Percentiles rank a stretch among this genome's conserved stretches.
Evolutionary conservation across 53 echinoderm and acorn worm species (phyloP).

Genomic region (Paelopatides confundens): DNA sequence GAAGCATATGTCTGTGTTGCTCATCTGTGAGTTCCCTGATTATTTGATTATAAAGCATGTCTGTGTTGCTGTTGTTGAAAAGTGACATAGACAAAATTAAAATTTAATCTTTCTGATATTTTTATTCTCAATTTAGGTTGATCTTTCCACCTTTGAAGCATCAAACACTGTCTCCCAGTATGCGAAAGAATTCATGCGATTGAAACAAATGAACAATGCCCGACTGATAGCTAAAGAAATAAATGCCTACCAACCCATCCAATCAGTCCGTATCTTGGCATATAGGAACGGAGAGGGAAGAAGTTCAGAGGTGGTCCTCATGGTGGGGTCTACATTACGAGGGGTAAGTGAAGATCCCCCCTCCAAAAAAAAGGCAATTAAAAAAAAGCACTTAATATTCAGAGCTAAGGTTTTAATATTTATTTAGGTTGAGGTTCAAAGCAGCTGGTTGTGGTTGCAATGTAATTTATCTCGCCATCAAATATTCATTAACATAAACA

Average conservation of each 20-base stretch:
- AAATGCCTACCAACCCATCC: conserved; percentile 86
- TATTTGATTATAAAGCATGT: too few species aligned
- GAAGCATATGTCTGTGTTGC: too few species aligned
- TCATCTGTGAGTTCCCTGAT: too few species aligned
- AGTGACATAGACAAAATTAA: too few species aligned
- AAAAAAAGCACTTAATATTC: too few species aligned
- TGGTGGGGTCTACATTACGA: conserved; percentile 89
- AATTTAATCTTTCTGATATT: too few species aligned
- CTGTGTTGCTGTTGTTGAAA: too few species aligned
- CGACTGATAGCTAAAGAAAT: conserved; percentile 92
- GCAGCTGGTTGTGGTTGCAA: too few species aligned
- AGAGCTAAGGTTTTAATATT: too few species aligned
- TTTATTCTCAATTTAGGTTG: conserved; percentile 66
- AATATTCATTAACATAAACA: not conserved
- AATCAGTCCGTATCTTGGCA: conserved; percentile 79
- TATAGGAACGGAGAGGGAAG: conserved; percentile 92
- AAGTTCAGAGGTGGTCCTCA: conserved; percentile 64
- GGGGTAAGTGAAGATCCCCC: conserved; percentile 65
- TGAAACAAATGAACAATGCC: conserved; percentile 89
- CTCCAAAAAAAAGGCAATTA: too few species aligned
- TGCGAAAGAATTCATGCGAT: conserved; percentile 79
- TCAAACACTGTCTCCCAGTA: conserved; percentile 79
- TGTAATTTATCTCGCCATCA: too few species aligned
- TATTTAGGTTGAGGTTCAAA: too few species aligned
- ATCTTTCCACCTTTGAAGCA: conserved; percentile 92